Evolutionary conservation across 2,888 invertebrate genomes (phyloP), one percentile per base, ranked within the genome.

Genomic region (Cacoxenus indagator): DNA sequence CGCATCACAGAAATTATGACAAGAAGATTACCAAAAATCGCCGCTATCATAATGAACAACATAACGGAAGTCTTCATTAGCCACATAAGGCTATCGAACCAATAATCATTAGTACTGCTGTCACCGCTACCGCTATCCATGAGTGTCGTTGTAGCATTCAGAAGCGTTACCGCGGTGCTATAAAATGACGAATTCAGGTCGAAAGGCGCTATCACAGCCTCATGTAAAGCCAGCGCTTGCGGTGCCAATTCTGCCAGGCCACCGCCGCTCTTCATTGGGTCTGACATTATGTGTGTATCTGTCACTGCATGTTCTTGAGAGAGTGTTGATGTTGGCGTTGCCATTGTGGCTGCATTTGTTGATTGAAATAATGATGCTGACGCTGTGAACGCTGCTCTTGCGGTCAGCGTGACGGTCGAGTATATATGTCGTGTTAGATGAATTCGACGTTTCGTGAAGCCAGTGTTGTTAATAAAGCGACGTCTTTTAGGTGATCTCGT

Each of bases 1-100:
- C 96, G 88, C 93, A 96, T 92, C 83, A 95, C 95, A 80, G 93
- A 93, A 46, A 96, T 94, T 76, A 97, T 96, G 75, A 97, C 97
- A 64, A 97, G 89, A 61, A 96, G 89, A 86, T 97, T 97, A 57
- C 97, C 97, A 77, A 96, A 93, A 69, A 96, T 91, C 74, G 97
- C 97, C 57, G 95, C 93, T 64, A 96, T 87, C 73, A 97, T 97
- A 72, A 97, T 96, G 81, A 94, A 91, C 48, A 93, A 91, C 95
- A 97, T 96, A 64, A 96, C 93, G 26, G 94, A 90, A 73, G 93
- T 92, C 90, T 95, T 95, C 70, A 93, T 80, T 26, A 92, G 88
- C 74, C 92, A 88, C 57, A 92, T 76, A 70, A 92, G 89, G 46
- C 91, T 90, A 64, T 91, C 88, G 55, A 91, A 87, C 86, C 93